Percentiles rank a stretch among this genome's conserved stretches.
These are phyloP conservation scores for Leptoclinus maculatus DNA, from an alignment of 2,797 vertebrate genomes.

Conservation along the genomic window DNA sequence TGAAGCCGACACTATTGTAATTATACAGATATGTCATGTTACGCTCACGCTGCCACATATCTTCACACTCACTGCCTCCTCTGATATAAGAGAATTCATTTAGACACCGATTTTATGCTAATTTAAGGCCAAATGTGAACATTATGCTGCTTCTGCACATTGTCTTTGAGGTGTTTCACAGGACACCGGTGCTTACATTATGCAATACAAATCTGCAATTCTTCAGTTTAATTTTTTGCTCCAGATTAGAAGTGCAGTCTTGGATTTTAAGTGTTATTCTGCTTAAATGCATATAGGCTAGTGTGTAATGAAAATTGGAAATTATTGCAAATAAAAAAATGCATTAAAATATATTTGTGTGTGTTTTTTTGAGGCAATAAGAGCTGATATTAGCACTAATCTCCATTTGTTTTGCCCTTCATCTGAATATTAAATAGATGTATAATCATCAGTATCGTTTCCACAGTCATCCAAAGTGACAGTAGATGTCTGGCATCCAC, in stretches of 20 bases:
- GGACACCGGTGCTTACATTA: background rate
- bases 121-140: background rate
- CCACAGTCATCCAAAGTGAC: too few species aligned
- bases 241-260: background rate
- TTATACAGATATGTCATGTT: background rate
- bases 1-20: background rate
- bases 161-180: background rate
- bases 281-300: background rate
- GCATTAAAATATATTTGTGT: too few species aligned
- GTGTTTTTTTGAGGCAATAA: background rate
- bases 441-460: background rate
- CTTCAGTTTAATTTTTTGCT: background rate
- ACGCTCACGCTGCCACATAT: background rate
- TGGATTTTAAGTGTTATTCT: background rate
- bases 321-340: too few species aligned
- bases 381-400: background rate
- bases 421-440: background rate
- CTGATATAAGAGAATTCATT: background rate
- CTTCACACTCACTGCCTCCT: slow-evolving; percentile 9
- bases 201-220: background rate
- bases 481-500: background rate
- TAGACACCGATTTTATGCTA: background rate
- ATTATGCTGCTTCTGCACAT: too few species aligned
- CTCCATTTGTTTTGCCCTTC: background rate
- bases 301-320: background rate